These are phyloP conservation scores for Pseudorhiza aurosa DNA, from an alignment of 30 jellyfish, hydroid and myxozoan genomes.

Conservation along the genomic window DNA sequence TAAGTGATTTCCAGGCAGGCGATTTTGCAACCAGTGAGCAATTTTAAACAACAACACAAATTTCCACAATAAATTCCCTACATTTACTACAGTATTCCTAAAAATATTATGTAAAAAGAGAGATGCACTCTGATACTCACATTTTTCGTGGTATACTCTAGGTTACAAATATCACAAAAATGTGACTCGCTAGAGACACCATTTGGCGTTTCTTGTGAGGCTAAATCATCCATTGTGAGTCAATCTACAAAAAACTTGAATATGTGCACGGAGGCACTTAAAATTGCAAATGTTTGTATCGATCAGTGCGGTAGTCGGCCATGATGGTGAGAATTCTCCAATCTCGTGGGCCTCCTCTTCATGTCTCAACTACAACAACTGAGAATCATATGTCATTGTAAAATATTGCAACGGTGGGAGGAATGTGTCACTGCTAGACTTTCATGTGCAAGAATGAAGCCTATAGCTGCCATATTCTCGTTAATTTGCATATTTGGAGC, in stretches of 20 bases:
- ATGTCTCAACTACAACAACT: background rate
- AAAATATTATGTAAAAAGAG: too few relatives aligned
- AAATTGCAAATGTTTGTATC: too few relatives aligned
- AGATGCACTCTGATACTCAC: conserved; percentile 50
- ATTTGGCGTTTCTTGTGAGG: background rate
- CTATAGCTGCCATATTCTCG: conserved; percentile 29
- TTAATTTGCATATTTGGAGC: conserved; percentile 26
- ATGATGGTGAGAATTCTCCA: background rate
- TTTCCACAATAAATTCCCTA: too few relatives aligned
- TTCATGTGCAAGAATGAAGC: conserved; percentile 38
- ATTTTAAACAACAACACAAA: too few relatives aligned
- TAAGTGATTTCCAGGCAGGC: too few relatives aligned
- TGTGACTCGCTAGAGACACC: too few relatives aligned
- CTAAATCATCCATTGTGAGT: background rate
- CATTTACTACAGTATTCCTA: too few relatives aligned
- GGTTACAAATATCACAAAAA: conserved; percentile 65
- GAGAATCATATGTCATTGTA: background rate
- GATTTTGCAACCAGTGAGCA: too few relatives aligned
- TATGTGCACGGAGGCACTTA: too few relatives aligned
- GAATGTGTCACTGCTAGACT: too few relatives aligned
- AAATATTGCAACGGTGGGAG: background rate
- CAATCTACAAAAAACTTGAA: background rate
- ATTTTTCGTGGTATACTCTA: conserved; percentile 39
- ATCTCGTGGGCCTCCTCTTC: background rate
- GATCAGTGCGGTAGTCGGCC: too few relatives aligned